These are phyloP conservation scores for Amia ocellicauda DNA, from an alignment of 2,113 vertebrate species.

Conservation along the genomic window DNA sequence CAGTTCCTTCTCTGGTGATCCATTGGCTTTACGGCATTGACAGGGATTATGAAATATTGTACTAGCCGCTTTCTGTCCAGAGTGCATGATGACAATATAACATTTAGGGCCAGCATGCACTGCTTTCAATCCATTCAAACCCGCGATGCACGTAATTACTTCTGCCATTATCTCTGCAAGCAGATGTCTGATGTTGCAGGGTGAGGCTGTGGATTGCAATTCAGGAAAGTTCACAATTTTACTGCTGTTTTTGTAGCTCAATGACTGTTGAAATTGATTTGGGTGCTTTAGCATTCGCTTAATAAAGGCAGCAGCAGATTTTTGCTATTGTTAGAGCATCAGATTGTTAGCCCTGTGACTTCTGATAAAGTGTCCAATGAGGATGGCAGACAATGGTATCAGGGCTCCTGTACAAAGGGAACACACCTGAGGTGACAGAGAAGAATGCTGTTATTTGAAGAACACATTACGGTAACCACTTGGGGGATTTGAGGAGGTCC, in stretches of 20 bases:
- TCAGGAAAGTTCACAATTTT: conserved; percentile 4
- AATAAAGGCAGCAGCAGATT: neutral
- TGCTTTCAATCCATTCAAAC: conserved; percentile 6
- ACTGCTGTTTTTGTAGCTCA: conserved; percentile 12
- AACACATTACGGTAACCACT: too few species aligned
- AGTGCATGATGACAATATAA: neutral
- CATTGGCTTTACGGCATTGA: neutral
- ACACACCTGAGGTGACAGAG: too few species aligned
- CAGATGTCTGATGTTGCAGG: conserved; percentile 12
- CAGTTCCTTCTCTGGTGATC: neutral
- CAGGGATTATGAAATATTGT: neutral
- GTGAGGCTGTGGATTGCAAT: neutral
- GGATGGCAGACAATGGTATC: too few species aligned
- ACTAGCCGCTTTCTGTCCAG: neutral
- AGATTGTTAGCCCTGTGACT: too few species aligned
- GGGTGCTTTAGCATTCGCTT: neutral
- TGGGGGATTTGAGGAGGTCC: too few species aligned
- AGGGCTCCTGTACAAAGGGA: too few species aligned
- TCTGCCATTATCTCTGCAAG: conserved; percentile 6
- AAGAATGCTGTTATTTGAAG: too few species aligned
- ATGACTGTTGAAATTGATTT: conserved; percentile 1
- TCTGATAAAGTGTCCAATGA: too few species aligned
- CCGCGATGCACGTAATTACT: conserved; percentile 11
- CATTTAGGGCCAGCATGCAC: neutral
- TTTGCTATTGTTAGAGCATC: neutral